Evolutionary conservation across 2,797 vertebrate species (phyloP).

Genomic region (Limnodromus scolopaceus): DNA sequence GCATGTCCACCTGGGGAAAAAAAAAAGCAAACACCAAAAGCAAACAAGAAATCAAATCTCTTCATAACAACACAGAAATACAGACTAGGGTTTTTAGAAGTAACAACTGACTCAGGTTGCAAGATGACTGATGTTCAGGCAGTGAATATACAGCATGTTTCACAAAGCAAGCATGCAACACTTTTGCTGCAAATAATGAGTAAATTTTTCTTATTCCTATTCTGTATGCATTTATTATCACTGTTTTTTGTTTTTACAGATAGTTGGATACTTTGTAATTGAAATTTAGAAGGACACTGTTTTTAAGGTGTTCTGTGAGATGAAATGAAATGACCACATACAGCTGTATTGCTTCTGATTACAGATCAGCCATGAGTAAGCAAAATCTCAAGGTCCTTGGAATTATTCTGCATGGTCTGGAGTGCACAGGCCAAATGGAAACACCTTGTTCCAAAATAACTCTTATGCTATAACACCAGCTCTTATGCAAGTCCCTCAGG

Average conservation of each 20-base stretch:
- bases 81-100: not conserved
- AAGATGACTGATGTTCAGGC: not conserved
- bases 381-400: not conserved
- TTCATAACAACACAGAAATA: not conserved
- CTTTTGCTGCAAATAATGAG: not conserved
- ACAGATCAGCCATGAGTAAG: not conserved
- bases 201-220: not conserved
- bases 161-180: not conserved
- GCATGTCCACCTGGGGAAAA: not conserved
- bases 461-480: not conserved
- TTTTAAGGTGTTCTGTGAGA: not conserved
- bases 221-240: not conserved
- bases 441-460: not conserved
- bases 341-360: not conserved
- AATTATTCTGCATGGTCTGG: not conserved
- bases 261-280: not conserved
- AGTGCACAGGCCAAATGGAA: not conserved
- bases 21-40: not conserved
- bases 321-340: not conserved
- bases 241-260: not conserved
- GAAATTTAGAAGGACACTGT: not conserved
- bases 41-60: fast-evolving
- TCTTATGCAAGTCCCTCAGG: not conserved
- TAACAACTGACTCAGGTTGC: not conserved
- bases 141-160: not conserved